These are phyloP conservation scores for Monopterus albus DNA, from an alignment of 2,113 vertebrate species.

Conservation along the genomic window DNA sequence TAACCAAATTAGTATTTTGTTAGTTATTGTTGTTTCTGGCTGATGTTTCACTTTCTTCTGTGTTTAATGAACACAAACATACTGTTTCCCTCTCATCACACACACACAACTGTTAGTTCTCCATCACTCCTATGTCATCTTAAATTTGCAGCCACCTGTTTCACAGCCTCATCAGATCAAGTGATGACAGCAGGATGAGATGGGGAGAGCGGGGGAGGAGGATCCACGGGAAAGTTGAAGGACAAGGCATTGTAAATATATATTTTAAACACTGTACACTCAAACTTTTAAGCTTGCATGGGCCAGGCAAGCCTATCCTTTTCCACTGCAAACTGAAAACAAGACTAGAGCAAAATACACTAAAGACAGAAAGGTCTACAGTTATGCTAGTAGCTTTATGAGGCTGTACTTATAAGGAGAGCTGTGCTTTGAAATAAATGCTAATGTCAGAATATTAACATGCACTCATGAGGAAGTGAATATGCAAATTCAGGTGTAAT, in stretches of 20 bases:
- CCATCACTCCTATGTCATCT: slow-evolving; percentile 65
- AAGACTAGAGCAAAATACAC: too few relatives aligned
- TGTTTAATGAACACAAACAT: slow-evolving; percentile 25
- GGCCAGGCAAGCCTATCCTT: background rate
- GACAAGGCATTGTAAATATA: slow-evolving; percentile 51
- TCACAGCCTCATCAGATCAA: slow-evolving; percentile 63
- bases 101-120: slow-evolving; percentile 50
- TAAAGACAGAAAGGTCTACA: too few relatives aligned
- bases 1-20: slow-evolving; percentile 19
- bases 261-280: slow-evolving; percentile 12
- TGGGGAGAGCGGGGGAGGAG: slow-evolving; percentile 8
- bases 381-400: background rate
- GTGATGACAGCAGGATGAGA: slow-evolving; percentile 78
- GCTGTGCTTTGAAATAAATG: background rate
- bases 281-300: background rate
- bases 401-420: background rate
- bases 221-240: slow-evolving; percentile 52
- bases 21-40: slow-evolving; percentile 39
- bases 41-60: slow-evolving; percentile 28
- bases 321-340: background rate
- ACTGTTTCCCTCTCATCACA: background rate
- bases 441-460: background rate
- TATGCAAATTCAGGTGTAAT: background rate
- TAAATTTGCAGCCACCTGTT: slow-evolving; percentile 76
- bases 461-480: background rate